Conservation (phyloP, 2,113 vertebrate species). For the Platysteira castanea region DNA sequence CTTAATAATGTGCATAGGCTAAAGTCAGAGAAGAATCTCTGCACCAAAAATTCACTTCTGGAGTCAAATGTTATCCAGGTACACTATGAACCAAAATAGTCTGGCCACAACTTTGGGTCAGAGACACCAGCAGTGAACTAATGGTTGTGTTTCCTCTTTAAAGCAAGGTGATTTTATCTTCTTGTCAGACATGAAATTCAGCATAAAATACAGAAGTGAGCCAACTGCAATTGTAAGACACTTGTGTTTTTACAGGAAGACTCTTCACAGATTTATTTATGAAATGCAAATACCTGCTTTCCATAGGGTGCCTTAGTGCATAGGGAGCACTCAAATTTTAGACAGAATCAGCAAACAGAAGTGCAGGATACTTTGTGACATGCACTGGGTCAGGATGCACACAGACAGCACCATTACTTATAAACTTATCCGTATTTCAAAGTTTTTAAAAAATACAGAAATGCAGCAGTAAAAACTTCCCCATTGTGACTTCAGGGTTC, state of each 20-base stretch:
- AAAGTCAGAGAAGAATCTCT: neutral
- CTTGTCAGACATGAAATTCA: neutral
- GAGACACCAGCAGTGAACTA: neutral
- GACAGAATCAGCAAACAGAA: neutral
- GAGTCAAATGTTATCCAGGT: neutral
- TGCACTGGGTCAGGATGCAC: neutral
- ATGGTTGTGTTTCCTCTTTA: neutral
- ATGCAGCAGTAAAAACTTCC: neutral
- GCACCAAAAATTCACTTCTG: neutral
- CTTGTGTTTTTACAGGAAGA: neutral
- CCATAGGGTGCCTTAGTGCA: too few relatives aligned
- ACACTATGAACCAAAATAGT: neutral
- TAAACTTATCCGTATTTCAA: neutral
- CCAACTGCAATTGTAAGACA: neutral
- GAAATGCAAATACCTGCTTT: neutral
- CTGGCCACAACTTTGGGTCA: neutral
- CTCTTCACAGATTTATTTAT: slow-evolving; percentile 36
- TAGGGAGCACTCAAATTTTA: neutral
- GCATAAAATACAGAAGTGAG: slow-evolving; percentile 7
- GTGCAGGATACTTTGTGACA: neutral
- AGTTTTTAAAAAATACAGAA: neutral
- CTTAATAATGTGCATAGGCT: neutral
- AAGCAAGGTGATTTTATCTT: neutral
- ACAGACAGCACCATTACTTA: neutral
- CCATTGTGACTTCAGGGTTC: neutral